Evolutionary conservation across 2,888 invertebrate genomes (phyloP).

Genomic region (Drosophila robusta): DNA sequence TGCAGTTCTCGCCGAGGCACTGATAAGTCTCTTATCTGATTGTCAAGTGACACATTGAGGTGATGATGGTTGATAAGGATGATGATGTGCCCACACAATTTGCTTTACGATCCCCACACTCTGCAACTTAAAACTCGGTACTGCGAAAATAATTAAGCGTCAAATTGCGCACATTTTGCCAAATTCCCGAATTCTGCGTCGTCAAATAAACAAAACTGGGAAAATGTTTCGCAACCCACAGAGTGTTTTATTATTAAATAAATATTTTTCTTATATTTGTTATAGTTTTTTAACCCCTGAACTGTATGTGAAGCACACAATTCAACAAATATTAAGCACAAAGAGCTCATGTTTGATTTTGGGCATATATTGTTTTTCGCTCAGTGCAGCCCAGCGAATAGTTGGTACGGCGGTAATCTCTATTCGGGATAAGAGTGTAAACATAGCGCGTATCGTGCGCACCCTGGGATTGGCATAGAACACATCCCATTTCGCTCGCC

Average conservation of each 20-base stretch:
- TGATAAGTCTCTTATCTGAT: constrained; percentile 61
- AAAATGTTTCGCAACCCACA: background rate
- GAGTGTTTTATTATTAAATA: no score
- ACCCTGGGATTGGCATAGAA: constrained; percentile 1
- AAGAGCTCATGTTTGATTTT: no score
- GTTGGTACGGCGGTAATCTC: constrained; percentile 15
- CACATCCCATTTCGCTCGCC: background rate
- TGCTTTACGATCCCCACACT: constrained; percentile 60
- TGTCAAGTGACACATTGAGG: constrained; percentile 59
- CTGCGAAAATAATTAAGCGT: constrained; percentile 1
- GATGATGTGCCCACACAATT: constrained; percentile 36
- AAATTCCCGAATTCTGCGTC: background rate
- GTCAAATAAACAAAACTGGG: constrained; percentile 1
- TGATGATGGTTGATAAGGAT: constrained; percentile 37
- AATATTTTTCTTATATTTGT: no score
- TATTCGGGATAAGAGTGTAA: constrained; percentile 15
- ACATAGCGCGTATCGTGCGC: constrained; percentile 9
- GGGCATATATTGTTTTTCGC: no score
- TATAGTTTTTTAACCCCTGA: no score
- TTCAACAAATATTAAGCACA: no score
- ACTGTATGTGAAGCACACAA: no score
- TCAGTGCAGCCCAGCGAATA: no score
- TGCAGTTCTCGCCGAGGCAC: constrained; percentile 27
- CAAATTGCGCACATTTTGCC: background rate
- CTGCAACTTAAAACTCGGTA: background rate